Conservation (phyloP, 2,113 vertebrate species). For the Sinocyclocheilus anshuiensis region DNA sequence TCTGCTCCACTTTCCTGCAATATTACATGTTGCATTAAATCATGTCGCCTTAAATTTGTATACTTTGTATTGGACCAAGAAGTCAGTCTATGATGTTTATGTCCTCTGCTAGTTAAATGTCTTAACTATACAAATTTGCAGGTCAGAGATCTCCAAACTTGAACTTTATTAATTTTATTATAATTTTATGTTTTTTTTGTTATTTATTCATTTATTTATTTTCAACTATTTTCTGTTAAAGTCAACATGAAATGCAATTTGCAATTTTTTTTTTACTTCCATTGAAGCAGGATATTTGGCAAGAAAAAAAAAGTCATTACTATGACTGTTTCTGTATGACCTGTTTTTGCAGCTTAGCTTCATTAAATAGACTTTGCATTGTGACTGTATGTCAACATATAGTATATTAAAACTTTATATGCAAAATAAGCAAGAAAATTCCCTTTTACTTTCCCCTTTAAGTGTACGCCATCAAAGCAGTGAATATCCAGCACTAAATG, state of each 20-base stretch:
- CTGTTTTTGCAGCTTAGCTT: background rate
- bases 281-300: background rate
- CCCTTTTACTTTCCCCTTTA: background rate
- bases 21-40: too few relatives aligned
- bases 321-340: background rate
- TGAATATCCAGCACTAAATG: background rate
- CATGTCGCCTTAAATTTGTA: too few relatives aligned
- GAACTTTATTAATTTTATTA: background rate
- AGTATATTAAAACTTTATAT: background rate
- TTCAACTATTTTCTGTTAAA: background rate
- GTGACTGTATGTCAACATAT: background rate
- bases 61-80: too few relatives aligned
- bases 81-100: too few relatives aligned
- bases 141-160: too few relatives aligned
- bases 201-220: too few relatives aligned
- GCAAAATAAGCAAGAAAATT: background rate
- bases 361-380: background rate
- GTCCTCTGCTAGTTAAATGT: too few relatives aligned
- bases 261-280: background rate
- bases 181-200: background rate
- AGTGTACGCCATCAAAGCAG: background rate
- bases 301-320: background rate
- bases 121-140: too few relatives aligned
- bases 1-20: too few relatives aligned
- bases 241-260: background rate